Evolutionary conservation across 2,888 invertebrate genomes (phyloP).

Genomic region (Macropis europaea): DNA sequence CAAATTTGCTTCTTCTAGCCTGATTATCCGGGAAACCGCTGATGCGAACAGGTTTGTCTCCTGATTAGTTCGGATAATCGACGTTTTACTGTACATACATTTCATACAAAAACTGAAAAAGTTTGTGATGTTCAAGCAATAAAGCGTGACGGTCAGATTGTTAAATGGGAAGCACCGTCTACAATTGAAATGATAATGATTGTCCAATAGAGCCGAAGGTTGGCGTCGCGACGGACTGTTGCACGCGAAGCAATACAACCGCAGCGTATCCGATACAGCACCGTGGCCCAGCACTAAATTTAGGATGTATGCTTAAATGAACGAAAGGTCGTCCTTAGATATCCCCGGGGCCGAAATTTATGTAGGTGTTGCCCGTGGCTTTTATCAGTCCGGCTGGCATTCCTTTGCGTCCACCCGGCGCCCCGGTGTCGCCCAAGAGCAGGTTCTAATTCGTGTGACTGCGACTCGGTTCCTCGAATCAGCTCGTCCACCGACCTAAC

Average conservation of each 20-base stretch:
- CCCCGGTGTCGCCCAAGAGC: slow-evolving; percentile 77
- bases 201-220: too few relatives aligned
- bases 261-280: slow-evolving; percentile 48
- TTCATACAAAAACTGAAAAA: too few relatives aligned
- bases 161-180: too few relatives aligned
- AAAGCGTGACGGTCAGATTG: too few relatives aligned
- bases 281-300: slow-evolving; percentile 70
- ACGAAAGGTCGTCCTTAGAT: slow-evolving; percentile 75
- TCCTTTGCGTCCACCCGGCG: slow-evolving; percentile 77
- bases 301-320: slow-evolving; percentile 77
- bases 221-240: slow-evolving; percentile 29
- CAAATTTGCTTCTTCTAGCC: too few relatives aligned
- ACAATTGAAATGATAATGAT: too few relatives aligned
- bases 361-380: slow-evolving; percentile 79
- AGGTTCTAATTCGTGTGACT: slow-evolving; percentile 79
- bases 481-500: slow-evolving; percentile 3
- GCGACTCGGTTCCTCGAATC: slow-evolving; percentile 54
- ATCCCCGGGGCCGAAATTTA: slow-evolving; percentile 76
- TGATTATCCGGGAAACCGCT: too few relatives aligned
- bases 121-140: too few relatives aligned
- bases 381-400: slow-evolving; percentile 79
- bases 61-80: too few relatives aligned
- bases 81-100: too few relatives aligned
- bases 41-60: too few relatives aligned
- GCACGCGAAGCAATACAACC: slow-evolving; percentile 41